These are phyloP conservation scores for Neoaliturus tenellus DNA, from an alignment of 2,888 invertebrate genomes.

Conservation along the genomic window DNA sequence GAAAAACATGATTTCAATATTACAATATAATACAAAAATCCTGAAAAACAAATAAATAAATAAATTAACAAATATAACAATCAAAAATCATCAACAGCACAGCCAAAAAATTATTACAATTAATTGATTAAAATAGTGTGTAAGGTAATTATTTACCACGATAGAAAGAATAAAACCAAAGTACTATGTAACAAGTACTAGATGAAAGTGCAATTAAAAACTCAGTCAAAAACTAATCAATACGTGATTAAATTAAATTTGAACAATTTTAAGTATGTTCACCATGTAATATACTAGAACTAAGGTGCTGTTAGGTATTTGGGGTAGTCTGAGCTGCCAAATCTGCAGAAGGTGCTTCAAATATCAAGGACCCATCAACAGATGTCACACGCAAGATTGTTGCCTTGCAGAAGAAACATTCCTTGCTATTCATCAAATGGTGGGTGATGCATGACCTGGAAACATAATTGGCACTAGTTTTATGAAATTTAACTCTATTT, in stretches of 20 bases:
- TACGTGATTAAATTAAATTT: neutral
- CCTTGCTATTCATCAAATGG: slow-evolving; percentile 84
- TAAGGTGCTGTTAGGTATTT: neutral
- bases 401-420: slow-evolving; percentile 91
- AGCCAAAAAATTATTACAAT: neutral
- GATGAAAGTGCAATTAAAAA: no score
- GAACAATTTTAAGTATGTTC: neutral
- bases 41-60: neutral
- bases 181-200: neutral
- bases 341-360: neutral
- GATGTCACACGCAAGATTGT: slow-evolving; percentile 72
- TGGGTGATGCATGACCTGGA: slow-evolving; percentile 86
- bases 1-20: neutral
- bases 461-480: no score
- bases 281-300: neutral
- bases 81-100: neutral
- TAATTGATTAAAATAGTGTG: neutral
- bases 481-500: no score
- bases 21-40: neutral
- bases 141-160: neutral
- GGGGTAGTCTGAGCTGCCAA: neutral
- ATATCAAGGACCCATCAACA: neutral
- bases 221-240: neutral
- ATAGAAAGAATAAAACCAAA: neutral
- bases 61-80: neutral